Base-by-base conservation (phyloP, 23 tunicate species). In the Diplosoma virens region DNA sequence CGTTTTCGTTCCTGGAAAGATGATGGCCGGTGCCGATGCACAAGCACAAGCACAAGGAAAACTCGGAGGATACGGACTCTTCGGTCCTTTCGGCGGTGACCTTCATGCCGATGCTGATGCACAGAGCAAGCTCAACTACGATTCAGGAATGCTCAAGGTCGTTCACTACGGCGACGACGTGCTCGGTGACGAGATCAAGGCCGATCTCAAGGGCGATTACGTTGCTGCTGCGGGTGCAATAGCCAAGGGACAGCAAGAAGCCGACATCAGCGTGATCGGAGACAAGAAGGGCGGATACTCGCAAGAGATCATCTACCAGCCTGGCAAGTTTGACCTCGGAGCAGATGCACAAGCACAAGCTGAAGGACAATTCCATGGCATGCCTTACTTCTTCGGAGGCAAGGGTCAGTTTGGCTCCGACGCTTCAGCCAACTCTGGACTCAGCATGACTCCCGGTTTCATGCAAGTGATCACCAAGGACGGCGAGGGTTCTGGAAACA, bases 391-490 rank as follows among this genome's bases (percentile, higher is more conserved):
- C 35, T 61, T 61, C 35, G 69, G 69, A 7, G 69, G 69, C 69
- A 61, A 61, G 69, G 69, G 35, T 3, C 69, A 29, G 3, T 35
- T 61, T 11, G 69, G 9, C 21, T 34, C 23, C 35, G 35, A 7
- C 9, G 69, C 69, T 26, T 2, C 6, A 7, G 69, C 69, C 28
- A 22, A 6, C 6, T 28, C 69, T 26, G 69, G 21, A 7, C 69
- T 61, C 30, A 5, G 35, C 6, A 27, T 5, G 35, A 35, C 6
- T 29, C 35, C 35, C 35, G 69, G 69, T 61, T 35, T 27, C 69
- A 27, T 61, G 28, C 35, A 61, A 61, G 6, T 61, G 35, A 61
- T 61, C n/a, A 26, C 69, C 69, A 61, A 61, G 69, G 30, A 34
- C 69, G 69, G 69, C 21, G 69, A 35, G 30, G 69, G 30, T 3